Percentiles rank a stretch among this genome's conserved stretches.
Conservation (phyloP, 1,140 invertebrate species). For the Nylanderia fulva region DNA sequence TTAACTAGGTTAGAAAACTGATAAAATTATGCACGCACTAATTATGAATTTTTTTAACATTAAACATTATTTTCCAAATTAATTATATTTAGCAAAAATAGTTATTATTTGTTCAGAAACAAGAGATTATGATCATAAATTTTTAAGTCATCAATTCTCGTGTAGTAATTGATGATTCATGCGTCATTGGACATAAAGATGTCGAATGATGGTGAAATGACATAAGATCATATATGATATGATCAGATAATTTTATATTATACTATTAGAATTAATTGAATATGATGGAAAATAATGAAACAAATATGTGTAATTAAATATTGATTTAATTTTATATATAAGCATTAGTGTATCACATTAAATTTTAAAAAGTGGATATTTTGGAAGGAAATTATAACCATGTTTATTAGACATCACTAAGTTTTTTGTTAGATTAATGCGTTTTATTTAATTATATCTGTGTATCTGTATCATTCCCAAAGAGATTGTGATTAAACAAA, state of each 20-base stretch:
- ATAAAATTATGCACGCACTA: no score
- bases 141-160: neutral
- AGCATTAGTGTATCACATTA: no score
- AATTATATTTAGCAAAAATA: neutral
- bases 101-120: neutral
- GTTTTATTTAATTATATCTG: slow-evolving; percentile 20
- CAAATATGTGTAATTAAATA: neutral
- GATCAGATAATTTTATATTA: no score
- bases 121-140: neutral
- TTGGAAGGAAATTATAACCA: neutral
- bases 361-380: neutral
- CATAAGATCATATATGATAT: no score
- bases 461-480: neutral
- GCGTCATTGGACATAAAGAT: neutral
- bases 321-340: neutral
- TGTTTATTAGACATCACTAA: neutral
- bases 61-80: neutral
- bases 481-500: slow-evolving; percentile 5
- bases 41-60: neutral
- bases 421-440: neutral
- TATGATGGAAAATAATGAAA: no score
- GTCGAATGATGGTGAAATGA: neutral
- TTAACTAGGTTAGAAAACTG: slow-evolving; percentile 29
- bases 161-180: neutral
- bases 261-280: no score